These are phyloP conservation scores for Clusia tigrina DNA, from an alignment of 2,888 invertebrate genomes.

Conservation along the genomic window DNA sequence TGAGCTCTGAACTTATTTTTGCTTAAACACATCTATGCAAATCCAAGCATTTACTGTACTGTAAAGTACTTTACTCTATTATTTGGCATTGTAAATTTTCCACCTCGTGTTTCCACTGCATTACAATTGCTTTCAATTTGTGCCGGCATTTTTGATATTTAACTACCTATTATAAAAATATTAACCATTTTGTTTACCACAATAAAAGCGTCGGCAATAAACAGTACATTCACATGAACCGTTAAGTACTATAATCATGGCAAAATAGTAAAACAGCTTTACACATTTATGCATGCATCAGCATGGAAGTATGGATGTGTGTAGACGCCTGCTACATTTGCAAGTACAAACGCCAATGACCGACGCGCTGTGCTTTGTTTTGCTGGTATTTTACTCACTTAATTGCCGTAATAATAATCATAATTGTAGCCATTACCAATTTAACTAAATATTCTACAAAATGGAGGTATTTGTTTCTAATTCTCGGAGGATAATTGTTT, in stretches of 20 bases:
- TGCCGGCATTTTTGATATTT: too few relatives aligned
- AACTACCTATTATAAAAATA: too few relatives aligned
- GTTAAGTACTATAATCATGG: not conserved
- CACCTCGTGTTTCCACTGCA: too few relatives aligned
- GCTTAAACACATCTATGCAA: too few relatives aligned
- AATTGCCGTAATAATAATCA: not conserved
- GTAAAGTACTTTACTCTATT: too few relatives aligned
- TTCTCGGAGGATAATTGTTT: not conserved
- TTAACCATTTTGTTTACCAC: too few relatives aligned
- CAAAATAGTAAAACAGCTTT: not conserved
- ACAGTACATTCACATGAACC: too few relatives aligned
- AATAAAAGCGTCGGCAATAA: not conserved
- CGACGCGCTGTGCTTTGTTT: not conserved
- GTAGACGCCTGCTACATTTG: not conserved
- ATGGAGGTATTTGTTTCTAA: not conserved
- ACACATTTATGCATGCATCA: not conserved
- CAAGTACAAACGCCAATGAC: not conserved
- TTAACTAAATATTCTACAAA: not conserved
- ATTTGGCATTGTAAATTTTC: too few relatives aligned
- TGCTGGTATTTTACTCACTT: conserved; percentile 7
- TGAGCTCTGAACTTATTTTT: too few relatives aligned
- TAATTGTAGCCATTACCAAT: not conserved
- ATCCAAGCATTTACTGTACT: too few relatives aligned
- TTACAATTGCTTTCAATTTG: too few relatives aligned
- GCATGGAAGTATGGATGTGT: not conserved